Evolutionary conservation across 2,888 invertebrate genomes (phyloP), one percentile per base, ranked within the genome.

Genomic region (Phytoseiulus persimilis): DNA sequence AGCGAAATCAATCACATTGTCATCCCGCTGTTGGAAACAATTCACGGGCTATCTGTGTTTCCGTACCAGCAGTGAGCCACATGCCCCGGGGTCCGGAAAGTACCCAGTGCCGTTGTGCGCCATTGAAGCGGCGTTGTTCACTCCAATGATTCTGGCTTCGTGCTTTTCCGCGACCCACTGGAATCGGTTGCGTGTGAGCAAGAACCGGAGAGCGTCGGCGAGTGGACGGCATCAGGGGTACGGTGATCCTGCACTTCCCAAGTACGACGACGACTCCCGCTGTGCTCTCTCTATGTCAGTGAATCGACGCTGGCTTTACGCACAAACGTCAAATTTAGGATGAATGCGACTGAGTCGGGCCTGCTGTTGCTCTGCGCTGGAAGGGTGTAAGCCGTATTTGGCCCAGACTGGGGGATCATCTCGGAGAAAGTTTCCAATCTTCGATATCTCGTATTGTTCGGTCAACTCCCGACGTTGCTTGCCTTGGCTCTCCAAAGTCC

Each of bases 1-100:
- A 87, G 31, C 18, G 33, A 87, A 14, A 87, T 87, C 45, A 87
- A 87, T 87, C 87, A 87, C 33, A 87, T 87, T 18, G 87, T 87
- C 32, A 87, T 87, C 45, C 87, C 87, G n/a, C 23, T 87, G 9
- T 39, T 87, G 28, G 87, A 87, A 45, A 87, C 87, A 33, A 45
- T 87, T 39, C n/a, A 87, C 87, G 87, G 87, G 0, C 11, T 87
- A 33, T 87, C 87, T 0, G 87, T 87, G 33, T 87, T 14, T 1
- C 31, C 32, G 33, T 32, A n/a, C 87, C 87, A 87, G 87, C 87
- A 18, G 23, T 87, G 3, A 33, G 87, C 45, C 33, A 33, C 28
- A 32, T 87, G 23, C 87, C 33, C 14, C 33, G 9, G 33, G 87
- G 33, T 33, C 14, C 28, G 28, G 87, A 33, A 6, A 33, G 87